Percentiles rank a stretch among this genome's conserved stretches.
These are phyloP conservation scores for Pinctada fucata DNA, from an alignment of 2,888 invertebrate species.

Conservation along the genomic window DNA sequence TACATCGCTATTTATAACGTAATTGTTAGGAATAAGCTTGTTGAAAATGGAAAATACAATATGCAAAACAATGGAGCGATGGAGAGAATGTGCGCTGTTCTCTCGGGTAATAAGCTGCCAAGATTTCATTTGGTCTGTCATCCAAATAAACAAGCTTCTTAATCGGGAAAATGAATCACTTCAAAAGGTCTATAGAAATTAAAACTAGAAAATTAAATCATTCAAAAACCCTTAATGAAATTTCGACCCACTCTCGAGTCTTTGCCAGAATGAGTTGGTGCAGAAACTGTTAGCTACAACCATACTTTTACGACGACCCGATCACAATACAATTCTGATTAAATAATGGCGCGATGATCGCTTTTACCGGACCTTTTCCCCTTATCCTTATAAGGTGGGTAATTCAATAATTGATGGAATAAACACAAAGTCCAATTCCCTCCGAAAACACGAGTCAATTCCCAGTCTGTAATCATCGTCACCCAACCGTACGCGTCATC, in stretches of 20 bases:
- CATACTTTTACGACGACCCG: no score
- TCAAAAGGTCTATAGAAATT: constrained; percentile 22
- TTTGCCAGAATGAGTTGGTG: not conserved
- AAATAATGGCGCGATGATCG: no score
- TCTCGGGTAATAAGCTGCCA: constrained; percentile 15
- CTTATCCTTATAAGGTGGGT: no score
- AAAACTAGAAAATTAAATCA: constrained; percentile 26
- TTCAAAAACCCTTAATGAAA: constrained; percentile 9
- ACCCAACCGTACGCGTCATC: no score
- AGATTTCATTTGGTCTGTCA: constrained; percentile 4
- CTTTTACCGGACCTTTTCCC: no score
- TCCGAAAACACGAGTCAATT: no score
- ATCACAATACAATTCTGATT: no score
- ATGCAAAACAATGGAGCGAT: constrained; percentile 18
- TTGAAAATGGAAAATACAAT: constrained; percentile 21
- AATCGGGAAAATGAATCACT: constrained; percentile 19
- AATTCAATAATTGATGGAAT: no score
- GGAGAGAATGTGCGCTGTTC: not conserved
- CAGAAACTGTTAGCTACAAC: not conserved
- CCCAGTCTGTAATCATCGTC: no score
- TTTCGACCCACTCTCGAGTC: not conserved
- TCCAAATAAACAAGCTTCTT: not conserved
- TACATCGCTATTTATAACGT: constrained; percentile 30
- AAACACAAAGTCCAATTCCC: no score
- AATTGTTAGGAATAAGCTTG: constrained; percentile 25